Conservation (phyloP, 2,888 invertebrate species). For the Epiblema foenella region DNA sequence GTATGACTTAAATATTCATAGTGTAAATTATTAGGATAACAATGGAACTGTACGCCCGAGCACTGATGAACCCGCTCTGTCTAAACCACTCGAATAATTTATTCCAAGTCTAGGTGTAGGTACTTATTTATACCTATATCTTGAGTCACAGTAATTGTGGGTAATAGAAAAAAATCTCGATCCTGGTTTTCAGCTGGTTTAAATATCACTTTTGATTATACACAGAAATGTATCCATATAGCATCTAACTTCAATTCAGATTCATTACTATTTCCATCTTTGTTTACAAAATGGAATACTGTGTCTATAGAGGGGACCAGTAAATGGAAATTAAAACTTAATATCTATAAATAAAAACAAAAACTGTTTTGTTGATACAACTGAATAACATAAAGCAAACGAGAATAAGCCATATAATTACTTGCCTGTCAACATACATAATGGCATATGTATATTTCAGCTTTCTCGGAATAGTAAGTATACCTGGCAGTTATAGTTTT, state of each 20-base stretch:
- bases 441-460: conserved; percentile 54
- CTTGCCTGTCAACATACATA: too few species aligned
- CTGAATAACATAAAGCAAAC: conserved; percentile 13
- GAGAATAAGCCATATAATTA: conserved; percentile 52
- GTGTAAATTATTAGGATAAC: not conserved
- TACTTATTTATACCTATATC: not conserved
- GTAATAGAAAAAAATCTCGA: not conserved
- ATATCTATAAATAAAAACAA: too few species aligned
- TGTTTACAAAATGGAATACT: too few species aligned
- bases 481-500: conserved; percentile 40
- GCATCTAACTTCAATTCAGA: not conserved
- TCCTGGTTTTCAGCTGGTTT: not conserved
- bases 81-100: not conserved
- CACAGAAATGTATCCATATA: not conserved
- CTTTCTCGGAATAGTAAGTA: conserved; percentile 51
- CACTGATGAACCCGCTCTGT: not conserved
- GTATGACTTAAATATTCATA: not conserved
- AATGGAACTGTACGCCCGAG: not conserved
- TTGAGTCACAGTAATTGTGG: not conserved
- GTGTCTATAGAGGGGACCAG: too few species aligned
- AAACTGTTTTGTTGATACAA: not conserved
- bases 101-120: not conserved
- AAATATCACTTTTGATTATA: not conserved
- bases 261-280: not conserved
- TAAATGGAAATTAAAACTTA: too few species aligned